Conservation (phyloP, 2,888 invertebrate genomes). For the Saturnia japonica region DNA sequence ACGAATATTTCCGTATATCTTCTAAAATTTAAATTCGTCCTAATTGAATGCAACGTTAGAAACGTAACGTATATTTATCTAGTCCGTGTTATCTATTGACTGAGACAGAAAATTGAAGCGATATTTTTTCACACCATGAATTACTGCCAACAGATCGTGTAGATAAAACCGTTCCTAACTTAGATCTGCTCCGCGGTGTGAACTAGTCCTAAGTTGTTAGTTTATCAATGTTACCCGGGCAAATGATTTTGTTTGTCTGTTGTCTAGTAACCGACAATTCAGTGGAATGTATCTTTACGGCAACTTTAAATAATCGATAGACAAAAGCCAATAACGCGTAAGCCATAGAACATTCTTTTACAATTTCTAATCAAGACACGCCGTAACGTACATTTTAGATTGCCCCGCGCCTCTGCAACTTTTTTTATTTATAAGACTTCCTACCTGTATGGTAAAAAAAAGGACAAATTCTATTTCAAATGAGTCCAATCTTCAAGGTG, state of each 20-base stretch:
- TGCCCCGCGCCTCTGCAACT: too few species aligned
- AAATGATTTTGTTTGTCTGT: not conserved
- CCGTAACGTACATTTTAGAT: not conserved
- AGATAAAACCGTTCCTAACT: slow-evolving; percentile 23
- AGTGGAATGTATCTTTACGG: not conserved
- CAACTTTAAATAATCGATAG: slow-evolving; percentile 7
- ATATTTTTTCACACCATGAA: slow-evolving; percentile 29
- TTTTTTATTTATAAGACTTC: not conserved
- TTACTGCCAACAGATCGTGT: slow-evolving; percentile 29
- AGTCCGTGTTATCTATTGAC: slow-evolving; percentile 37
- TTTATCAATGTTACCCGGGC: slow-evolving; percentile 10
- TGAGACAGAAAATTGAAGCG: slow-evolving; percentile 29
- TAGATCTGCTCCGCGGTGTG: not conserved
- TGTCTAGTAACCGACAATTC: not conserved
- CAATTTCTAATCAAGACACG: not conserved
- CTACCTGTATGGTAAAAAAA: slow-evolving; percentile 1
- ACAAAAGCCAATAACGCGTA: not conserved
- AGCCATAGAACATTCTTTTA: not conserved
- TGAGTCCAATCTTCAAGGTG: slow-evolving; percentile 9
- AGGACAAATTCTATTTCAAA: not conserved
- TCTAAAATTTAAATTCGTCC: slow-evolving; percentile 22
- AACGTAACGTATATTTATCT: slow-evolving; percentile 36
- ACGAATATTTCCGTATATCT: not conserved
- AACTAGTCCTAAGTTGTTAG: slow-evolving; percentile 4
- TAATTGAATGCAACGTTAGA: slow-evolving; percentile 20